Percentiles rank a stretch among this genome's conserved stretches.
Conservation (phyloP, 1,140 invertebrate species). For the Zaprionus davidi region DNA sequence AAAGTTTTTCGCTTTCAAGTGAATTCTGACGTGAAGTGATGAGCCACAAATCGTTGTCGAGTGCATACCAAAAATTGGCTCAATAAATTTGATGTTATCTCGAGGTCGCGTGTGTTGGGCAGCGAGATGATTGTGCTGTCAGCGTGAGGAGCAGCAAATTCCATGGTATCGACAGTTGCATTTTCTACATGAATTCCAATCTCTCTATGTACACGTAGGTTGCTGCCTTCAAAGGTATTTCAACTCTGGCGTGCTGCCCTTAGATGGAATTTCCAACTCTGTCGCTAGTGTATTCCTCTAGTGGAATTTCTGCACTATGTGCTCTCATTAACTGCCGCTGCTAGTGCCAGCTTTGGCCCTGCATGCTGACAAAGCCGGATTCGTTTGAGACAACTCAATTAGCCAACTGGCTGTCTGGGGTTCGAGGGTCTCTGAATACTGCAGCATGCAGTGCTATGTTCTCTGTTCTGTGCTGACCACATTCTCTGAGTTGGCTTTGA, state of each 20-base stretch:
- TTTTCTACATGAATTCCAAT: neutral
- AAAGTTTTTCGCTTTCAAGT: conserved; percentile 35
- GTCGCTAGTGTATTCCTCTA: no score
- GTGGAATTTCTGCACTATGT: no score
- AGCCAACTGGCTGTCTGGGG: conserved; percentile 3
- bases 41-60: conserved; percentile 2
- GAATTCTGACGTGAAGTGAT: conserved; percentile 1
- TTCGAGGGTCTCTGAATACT: neutral
- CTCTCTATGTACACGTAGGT: neutral
- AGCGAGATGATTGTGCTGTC: neutral
- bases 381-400: conserved; percentile 21
- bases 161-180: neutral
- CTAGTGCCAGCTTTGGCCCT: no score
- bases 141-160: neutral
- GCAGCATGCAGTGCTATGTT: neutral
- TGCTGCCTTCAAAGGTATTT: neutral
- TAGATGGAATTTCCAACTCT: neutral
- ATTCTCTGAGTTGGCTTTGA: neutral
- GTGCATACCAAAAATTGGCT: conserved; percentile 2
- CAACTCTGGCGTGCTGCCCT: neutral
- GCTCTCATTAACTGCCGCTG: no score
- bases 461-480: neutral
- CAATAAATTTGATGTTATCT: conserved; percentile 9
- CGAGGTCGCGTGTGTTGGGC: neutral
- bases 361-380: neutral